These are phyloP conservation scores for Microhierax caerulescens DNA, from an alignment of 2,797 vertebrate species.

Conservation along the genomic window DNA sequence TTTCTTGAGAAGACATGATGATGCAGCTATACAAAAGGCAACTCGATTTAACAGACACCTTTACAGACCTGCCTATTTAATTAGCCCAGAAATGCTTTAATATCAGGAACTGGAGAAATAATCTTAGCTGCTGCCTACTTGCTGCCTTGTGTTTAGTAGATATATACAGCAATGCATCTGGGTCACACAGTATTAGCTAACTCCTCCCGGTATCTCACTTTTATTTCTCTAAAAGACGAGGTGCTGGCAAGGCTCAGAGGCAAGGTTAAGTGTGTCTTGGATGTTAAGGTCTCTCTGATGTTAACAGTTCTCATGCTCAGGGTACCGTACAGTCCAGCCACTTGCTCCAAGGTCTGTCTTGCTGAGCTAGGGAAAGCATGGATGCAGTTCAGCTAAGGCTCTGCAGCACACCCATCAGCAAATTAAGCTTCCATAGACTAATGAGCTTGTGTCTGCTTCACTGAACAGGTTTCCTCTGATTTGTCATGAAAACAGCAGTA, in stretches of 20 bases:
- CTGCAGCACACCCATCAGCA: not conserved
- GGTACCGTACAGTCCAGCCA: not conserved
- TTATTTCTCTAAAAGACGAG: not conserved
- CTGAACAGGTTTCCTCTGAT: not conserved
- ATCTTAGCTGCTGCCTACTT: not conserved
- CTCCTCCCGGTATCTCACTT: not conserved
- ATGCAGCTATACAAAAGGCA: constrained; percentile 16
- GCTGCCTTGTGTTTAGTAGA: not conserved
- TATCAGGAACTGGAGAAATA: not conserved
- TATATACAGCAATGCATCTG: not conserved
- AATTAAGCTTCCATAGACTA: not conserved
- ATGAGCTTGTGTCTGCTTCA: not conserved
- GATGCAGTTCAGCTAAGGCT: not conserved
- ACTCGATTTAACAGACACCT: not conserved
- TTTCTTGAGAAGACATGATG: not conserved
- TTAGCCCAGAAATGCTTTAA: not conserved
- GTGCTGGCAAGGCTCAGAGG: not conserved
- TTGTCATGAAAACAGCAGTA: not conserved
- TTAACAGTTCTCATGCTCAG: not conserved
- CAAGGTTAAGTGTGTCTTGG: not conserved
- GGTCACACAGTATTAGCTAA: not conserved
- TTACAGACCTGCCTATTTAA: constrained; percentile 1
- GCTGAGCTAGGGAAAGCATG: rapidly evolving
- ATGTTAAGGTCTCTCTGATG: not conserved
- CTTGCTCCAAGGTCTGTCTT: rapidly evolving